phyloP scores from a whole-genome alignment of 1,140 invertebrate species.

The Ridgeia piscesae region DNA sequence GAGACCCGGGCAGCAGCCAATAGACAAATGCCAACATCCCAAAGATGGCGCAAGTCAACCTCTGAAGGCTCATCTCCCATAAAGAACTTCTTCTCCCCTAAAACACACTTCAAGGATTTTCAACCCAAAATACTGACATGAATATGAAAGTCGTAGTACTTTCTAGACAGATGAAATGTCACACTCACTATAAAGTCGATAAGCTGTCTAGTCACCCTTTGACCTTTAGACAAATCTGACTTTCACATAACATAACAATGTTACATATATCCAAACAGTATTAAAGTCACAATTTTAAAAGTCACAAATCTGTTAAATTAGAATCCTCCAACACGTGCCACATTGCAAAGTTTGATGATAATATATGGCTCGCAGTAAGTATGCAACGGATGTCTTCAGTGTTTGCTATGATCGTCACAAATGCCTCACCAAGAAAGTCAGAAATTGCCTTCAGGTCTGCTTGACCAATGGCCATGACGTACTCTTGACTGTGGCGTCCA shows the following conservation, averaged over 20 bases:
- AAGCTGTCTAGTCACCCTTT: too few species aligned
- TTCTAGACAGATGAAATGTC: too few species aligned
- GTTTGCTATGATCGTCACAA: neutral
- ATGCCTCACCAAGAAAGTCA: neutral
- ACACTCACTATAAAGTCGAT: too few species aligned
- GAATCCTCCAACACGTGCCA: neutral
- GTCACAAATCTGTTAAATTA: neutral
- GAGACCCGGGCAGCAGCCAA: slow-evolving; percentile 49
- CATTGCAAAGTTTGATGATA: neutral
- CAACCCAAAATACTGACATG: neutral
- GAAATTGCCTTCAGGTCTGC: neutral
- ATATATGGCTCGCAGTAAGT: too few species aligned
- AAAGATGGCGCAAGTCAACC: slow-evolving; percentile 58
- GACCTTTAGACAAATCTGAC: neutral
- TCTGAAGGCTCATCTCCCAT: slow-evolving; percentile 54
- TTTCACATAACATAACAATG: neutral
- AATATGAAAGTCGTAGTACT: neutral
- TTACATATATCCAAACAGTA: neutral
- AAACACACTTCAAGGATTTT: slow-evolving; percentile 28
- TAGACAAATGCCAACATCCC: slow-evolving; percentile 54
- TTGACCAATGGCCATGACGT: slow-evolving; percentile 18
- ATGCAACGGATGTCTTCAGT: too few species aligned
- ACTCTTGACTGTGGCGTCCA: neutral
- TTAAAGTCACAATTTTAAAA: neutral
- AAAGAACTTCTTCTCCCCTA: slow-evolving; percentile 55